Evolutionary conservation across 35 echinoderm and acorn worm species (phyloP).

Genomic region (Ptychodera flava): DNA sequence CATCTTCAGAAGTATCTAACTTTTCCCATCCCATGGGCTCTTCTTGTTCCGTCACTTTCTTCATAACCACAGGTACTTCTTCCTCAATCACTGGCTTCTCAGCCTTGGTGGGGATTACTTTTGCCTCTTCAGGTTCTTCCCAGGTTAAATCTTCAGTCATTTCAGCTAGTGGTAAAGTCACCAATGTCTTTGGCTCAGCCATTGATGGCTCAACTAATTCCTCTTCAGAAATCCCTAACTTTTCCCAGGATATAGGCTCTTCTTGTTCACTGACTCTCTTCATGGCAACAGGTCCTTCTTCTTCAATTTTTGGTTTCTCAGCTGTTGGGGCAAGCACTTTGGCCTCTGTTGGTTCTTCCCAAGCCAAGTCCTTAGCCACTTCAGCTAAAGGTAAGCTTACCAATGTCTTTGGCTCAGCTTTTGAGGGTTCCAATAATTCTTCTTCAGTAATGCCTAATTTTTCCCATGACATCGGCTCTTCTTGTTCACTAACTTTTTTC

Average conservation of each 20-base stretch:
- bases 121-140: constrained; percentile 4
- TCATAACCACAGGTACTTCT: constrained; percentile 12
- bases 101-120: constrained; percentile 12
- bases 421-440: neutral
- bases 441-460: constrained; percentile 5
- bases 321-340: too few species aligned
- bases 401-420: constrained; percentile 9
- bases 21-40: neutral
- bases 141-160: constrained; percentile 8
- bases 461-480: constrained; percentile 23
- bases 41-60: constrained; percentile 26
- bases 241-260: too few species aligned
- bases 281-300: constrained; percentile 2
- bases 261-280: too few species aligned
- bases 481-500: constrained; percentile 6
- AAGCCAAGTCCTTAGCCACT: too few species aligned
- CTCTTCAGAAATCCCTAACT: too few species aligned
- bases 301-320: too few species aligned
- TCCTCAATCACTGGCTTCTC: constrained; percentile 21
- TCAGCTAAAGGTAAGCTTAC: too few species aligned
- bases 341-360: too few species aligned
- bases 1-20: neutral
- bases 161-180: neutral
- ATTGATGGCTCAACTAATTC: constrained; percentile 9
- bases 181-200: neutral